These are phyloP conservation scores for Neotragus moschatus DNA, from an alignment of 2,113 vertebrate species.

Conservation along the genomic window DNA sequence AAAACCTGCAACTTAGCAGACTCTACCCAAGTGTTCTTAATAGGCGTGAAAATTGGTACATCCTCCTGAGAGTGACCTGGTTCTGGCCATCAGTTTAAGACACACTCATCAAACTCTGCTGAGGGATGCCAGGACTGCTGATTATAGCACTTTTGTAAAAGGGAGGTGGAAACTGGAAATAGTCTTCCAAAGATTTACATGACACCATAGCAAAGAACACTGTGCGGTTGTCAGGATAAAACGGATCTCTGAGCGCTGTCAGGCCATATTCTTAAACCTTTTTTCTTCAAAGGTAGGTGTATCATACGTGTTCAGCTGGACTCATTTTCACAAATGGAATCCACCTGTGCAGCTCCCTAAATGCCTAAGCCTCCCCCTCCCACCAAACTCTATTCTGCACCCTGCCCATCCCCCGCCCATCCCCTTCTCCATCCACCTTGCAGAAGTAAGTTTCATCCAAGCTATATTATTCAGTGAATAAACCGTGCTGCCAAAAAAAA, in stretches of 20 bases:
- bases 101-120: neutral
- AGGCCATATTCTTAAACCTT: neutral
- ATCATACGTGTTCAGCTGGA: neutral
- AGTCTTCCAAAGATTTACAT: too few species aligned
- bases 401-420: neutral
- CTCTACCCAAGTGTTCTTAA: neutral
- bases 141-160: neutral
- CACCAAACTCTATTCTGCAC: neutral
- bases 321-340: neutral
- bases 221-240: neutral
- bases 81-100: neutral
- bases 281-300: neutral
- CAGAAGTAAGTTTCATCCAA: neutral
- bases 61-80: neutral
- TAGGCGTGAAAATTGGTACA: neutral
- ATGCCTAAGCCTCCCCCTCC: too few species aligned
- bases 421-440: too few species aligned
- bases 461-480: neutral
- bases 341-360: neutral
- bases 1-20: neutral
- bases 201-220: neutral
- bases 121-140: neutral
- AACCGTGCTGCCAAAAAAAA: neutral
- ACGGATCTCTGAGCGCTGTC: neutral
- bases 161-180: neutral